Conservation (phyloP, 2,113 vertebrate genomes). For the Cheirogaleus medius region DNA sequence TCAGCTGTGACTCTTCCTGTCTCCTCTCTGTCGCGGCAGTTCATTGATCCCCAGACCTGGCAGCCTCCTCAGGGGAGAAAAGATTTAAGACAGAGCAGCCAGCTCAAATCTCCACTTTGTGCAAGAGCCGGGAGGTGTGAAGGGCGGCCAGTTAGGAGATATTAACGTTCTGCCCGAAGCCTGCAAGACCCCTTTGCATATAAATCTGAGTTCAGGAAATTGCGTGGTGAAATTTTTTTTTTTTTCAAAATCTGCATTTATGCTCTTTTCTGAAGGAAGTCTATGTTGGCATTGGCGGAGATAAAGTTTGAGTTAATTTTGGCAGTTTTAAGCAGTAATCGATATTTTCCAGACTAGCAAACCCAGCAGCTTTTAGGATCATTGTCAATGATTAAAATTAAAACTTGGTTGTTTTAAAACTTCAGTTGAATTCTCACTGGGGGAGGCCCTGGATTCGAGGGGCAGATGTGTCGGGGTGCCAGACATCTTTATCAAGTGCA, state of each 20-base stretch:
- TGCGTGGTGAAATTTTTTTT: no score
- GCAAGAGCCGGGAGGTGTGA: not conserved
- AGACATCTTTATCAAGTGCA: not conserved
- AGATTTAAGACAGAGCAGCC: not conserved
- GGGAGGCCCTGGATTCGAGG: not conserved
- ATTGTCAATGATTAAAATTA: not conserved
- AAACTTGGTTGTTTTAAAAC: not conserved
- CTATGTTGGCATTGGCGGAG: not conserved
- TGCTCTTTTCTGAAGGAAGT: not conserved
- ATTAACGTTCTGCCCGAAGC: accelerated
- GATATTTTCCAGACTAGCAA: not conserved
- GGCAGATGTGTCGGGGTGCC: accelerated
- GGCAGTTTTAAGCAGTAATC: not conserved
- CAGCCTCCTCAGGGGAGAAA: not conserved
- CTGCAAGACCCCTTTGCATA: not conserved
- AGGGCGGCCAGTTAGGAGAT: accelerated
- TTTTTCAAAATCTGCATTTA: not conserved
- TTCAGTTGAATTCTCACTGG: not conserved
- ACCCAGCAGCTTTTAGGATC: not conserved
- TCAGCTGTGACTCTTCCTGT: not conserved
- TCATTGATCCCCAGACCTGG: constrained; percentile 21
- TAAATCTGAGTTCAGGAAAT: not conserved
- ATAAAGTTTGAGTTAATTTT: not conserved
- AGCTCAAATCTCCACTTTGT: not conserved
- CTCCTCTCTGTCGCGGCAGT: not conserved